Evolutionary conservation across 2,888 invertebrate species (phyloP).

Genomic region (Flabesymbios commensalis): DNA sequence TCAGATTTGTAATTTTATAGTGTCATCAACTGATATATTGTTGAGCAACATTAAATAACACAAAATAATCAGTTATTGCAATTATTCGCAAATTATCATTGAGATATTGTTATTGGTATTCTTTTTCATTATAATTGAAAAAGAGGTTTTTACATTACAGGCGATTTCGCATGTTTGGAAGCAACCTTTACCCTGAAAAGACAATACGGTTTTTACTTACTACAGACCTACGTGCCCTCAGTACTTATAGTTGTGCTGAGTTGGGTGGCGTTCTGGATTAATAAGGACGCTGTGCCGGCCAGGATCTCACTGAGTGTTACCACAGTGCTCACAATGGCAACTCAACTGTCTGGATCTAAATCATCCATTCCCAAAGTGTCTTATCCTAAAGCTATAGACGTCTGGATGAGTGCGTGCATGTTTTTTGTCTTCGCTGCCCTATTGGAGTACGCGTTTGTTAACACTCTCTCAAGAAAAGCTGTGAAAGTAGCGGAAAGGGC

Average conservation of each 20-base stretch:
- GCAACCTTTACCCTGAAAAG: too few relatives aligned
- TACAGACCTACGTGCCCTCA: slow-evolving; percentile 37
- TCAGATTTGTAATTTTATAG: too few relatives aligned
- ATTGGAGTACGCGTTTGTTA: slow-evolving; percentile 41
- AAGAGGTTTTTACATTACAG: too few relatives aligned
- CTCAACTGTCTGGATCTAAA: slow-evolving; percentile 89
- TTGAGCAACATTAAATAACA: too few relatives aligned
- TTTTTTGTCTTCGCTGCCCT: slow-evolving; percentile 42
- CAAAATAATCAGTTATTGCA: too few relatives aligned
- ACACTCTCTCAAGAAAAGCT: slow-evolving; percentile 40
- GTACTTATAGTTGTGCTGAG: slow-evolving; percentile 81
- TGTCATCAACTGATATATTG: too few relatives aligned
- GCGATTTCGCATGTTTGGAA: too few relatives aligned
- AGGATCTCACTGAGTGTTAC: slow-evolving; percentile 85
- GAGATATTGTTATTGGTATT: too few relatives aligned
- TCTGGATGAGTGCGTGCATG: slow-evolving; percentile 42
- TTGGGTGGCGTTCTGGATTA: slow-evolving; percentile 97
- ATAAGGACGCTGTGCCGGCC: slow-evolving; percentile 81
- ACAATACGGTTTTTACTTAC: slow-evolving; percentile 36
- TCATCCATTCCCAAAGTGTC: slow-evolving; percentile 84
- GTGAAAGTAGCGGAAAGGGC: too few relatives aligned
- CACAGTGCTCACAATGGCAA: slow-evolving; percentile 74
- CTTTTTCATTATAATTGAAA: too few relatives aligned
- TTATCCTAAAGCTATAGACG: slow-evolving; percentile 84
- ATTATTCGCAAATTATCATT: too few relatives aligned